phyloP scores from a whole-genome alignment of 2,888 invertebrate genomes.

The Himalopsyche kuldschensis region DNA sequence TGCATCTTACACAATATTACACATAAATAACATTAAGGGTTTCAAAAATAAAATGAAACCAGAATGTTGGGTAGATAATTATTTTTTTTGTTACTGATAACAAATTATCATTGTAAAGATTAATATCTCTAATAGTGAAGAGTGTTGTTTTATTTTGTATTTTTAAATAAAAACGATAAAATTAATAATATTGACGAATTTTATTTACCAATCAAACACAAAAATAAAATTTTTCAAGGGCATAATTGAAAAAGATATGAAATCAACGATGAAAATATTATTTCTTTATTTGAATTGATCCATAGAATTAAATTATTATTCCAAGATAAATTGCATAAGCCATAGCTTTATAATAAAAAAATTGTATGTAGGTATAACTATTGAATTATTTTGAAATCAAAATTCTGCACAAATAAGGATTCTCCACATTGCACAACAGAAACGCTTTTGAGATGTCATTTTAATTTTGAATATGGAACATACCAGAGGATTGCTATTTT shows the following conservation, averaged over 20 bases:
- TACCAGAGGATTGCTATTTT: too few species aligned
- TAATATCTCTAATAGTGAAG: background rate
- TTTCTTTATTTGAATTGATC: too few species aligned
- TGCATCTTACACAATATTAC: slow-evolving; percentile 13
- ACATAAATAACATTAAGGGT: slow-evolving; percentile 21
- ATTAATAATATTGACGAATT: background rate
- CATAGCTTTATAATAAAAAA: too few species aligned
- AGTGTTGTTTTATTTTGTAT: background rate
- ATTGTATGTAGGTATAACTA: too few species aligned
- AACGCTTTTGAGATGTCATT: too few species aligned
- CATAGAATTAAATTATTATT: too few species aligned
- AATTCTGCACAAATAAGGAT: too few species aligned
- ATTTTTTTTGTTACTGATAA: background rate
- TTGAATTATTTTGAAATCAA: too few species aligned
- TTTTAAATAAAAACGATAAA: background rate
- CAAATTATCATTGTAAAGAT: background rate
- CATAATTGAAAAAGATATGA: background rate
- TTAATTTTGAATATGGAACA: too few species aligned
- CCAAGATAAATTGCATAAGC: too few species aligned
- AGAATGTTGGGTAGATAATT: background rate
- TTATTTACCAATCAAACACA: background rate
- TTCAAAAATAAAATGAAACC: slow-evolving; percentile 22
- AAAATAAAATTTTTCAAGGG: background rate
- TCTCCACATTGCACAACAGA: too few species aligned
- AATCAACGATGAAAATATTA: too few species aligned